phyloP scores from a whole-genome alignment of 2,797 vertebrate genomes.

The Muscicapa striata region DNA sequence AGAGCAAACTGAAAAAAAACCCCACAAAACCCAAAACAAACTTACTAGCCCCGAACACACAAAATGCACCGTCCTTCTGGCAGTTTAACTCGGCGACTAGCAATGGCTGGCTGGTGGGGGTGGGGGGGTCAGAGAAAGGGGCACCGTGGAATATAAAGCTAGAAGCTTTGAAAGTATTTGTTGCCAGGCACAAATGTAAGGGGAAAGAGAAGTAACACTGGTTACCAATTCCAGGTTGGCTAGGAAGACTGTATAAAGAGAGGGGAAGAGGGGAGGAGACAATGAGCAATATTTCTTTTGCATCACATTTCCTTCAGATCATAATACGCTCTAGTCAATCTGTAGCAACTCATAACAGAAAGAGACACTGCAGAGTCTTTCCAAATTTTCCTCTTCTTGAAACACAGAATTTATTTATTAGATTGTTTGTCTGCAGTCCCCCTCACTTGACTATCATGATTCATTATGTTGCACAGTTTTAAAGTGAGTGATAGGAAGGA shows the following conservation, averaged over 20 bases:
- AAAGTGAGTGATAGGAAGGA: background rate
- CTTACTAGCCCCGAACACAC: background rate
- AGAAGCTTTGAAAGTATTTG: background rate
- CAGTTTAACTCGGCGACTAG: background rate
- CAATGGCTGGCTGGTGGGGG: background rate
- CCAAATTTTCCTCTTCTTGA: background rate
- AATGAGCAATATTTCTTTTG: background rate
- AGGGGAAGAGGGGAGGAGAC: slow-evolving; percentile 5
- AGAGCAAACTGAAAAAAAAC: background rate
- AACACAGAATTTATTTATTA: background rate
- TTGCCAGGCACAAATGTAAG: background rate
- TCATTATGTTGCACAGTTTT: background rate
- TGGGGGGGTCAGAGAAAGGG: background rate
- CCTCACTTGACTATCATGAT: background rate
- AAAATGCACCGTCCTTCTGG: background rate
- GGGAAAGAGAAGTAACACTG: background rate
- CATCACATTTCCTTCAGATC: background rate
- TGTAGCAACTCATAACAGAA: background rate
- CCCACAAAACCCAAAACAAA: background rate
- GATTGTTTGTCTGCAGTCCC: background rate
- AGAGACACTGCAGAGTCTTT: background rate
- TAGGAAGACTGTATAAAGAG: background rate
- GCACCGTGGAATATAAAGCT: background rate
- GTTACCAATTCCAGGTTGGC: background rate
- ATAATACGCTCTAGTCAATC: background rate